phyloP scores from a whole-genome alignment of 2,797 vertebrate genomes.

The Pantherophis alleghaniensis region DNA sequence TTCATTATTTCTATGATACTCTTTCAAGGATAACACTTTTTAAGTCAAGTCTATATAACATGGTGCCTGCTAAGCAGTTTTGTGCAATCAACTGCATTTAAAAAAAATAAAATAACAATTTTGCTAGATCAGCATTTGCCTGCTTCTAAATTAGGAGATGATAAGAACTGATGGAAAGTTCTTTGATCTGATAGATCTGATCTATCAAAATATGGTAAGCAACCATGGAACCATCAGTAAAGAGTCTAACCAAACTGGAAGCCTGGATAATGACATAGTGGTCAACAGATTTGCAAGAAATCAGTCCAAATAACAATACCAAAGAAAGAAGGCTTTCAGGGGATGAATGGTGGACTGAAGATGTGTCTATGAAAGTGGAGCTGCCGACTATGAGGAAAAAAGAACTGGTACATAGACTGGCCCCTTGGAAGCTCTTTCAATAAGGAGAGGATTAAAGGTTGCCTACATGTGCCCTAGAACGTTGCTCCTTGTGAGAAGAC shows the following conservation, averaged over 20 bases:
- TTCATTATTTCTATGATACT: neutral
- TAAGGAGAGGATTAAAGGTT: neutral
- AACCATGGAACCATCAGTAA: neutral
- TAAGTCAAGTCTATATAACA: neutral
- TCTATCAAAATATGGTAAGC: neutral
- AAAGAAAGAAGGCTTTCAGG: neutral
- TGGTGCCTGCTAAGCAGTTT: neutral
- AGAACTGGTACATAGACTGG: no score
- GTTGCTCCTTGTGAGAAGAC: neutral
- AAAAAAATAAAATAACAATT: neutral
- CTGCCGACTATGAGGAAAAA: neutral
- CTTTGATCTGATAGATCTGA: no score
- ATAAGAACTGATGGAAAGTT: neutral
- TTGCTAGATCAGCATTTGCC: no score
- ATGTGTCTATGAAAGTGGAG: neutral
- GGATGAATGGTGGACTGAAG: neutral
- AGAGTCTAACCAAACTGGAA: neutral
- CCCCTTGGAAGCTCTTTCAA: neutral
- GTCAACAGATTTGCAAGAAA: neutral
- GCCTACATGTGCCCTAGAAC: neutral
- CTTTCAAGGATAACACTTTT: neutral
- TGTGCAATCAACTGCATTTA: neutral
- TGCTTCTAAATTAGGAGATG: neutral
- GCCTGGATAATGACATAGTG: no score
- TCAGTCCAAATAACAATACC: neutral